These are phyloP conservation scores for Venturia canescens DNA, from an alignment of 1,140 invertebrate species.

Conservation along the genomic window DNA sequence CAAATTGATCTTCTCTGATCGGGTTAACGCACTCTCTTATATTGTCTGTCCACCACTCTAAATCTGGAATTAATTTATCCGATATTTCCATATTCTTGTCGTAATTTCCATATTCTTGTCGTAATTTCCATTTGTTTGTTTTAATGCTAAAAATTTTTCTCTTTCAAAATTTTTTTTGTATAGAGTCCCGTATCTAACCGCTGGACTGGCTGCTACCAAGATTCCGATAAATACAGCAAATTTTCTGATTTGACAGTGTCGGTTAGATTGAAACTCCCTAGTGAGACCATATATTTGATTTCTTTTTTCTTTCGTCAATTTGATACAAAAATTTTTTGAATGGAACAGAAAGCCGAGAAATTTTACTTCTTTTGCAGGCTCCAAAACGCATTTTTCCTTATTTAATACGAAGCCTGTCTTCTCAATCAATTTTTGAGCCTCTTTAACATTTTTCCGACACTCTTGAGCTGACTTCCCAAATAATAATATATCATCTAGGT, in stretches of 20 bases:
- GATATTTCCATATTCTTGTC: constrained; percentile 39
- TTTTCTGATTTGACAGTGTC: constrained; percentile 52
- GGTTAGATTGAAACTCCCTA: no score
- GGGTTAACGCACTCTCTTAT: constrained; percentile 44
- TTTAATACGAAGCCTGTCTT: no score
- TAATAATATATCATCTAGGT: no score
- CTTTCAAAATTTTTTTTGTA: constrained; percentile 55
- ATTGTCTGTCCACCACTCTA: constrained; percentile 57
- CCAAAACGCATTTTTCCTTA: no score
- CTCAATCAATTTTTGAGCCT: no score
- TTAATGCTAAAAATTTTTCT: constrained; percentile 53
- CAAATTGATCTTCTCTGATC: constrained; percentile 43
- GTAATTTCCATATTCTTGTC: background rate
- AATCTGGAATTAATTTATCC: constrained; percentile 31
- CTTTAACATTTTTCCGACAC: no score
- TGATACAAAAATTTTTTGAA: constrained; percentile 26
- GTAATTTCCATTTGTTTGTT: constrained; percentile 21
- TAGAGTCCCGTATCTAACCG: constrained; percentile 49
- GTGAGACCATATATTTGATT: constrained; percentile 32
- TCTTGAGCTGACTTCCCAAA: no score
- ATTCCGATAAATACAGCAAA: constrained; percentile 50
- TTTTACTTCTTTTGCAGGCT: constrained; percentile 32
- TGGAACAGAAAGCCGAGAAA: constrained; percentile 55
- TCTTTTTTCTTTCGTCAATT: constrained; percentile 41
- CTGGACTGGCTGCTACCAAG: constrained; percentile 49